Conservation (phyloP, 2,888 invertebrate species). For the Protodeltote pygarga region DNA sequence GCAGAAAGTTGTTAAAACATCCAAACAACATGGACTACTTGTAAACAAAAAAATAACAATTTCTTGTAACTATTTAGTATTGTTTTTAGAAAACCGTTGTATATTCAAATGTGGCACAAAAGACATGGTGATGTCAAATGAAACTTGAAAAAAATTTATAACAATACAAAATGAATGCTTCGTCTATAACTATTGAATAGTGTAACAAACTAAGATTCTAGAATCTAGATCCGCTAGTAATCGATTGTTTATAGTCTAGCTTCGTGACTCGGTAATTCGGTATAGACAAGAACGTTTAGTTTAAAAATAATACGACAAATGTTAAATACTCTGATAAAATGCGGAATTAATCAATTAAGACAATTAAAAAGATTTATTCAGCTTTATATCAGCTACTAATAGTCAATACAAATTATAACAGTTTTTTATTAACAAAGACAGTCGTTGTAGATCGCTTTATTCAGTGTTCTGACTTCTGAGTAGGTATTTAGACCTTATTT, state of each 20-base stretch:
- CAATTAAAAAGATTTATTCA: not conserved
- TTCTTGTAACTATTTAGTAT: constrained; percentile 55
- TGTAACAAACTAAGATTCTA: constrained; percentile 41
- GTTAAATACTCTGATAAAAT: constrained; percentile 1
- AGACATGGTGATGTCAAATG: constrained; percentile 54
- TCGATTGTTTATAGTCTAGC: constrained; percentile 37
- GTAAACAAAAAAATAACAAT: constrained; percentile 55
- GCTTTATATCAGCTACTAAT: too few relatives aligned
- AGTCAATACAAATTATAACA: too few relatives aligned
- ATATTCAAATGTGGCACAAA: constrained; percentile 64
- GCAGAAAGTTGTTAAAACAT: constrained; percentile 62
- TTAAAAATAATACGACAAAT: constrained; percentile 3
- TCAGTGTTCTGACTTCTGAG: too few relatives aligned
- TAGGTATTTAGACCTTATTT: too few relatives aligned
- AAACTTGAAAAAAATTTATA: constrained; percentile 69
- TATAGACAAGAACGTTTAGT: constrained; percentile 14
- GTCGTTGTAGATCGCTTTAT: too few relatives aligned
- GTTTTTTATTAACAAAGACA: too few relatives aligned
- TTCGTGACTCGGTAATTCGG: constrained; percentile 38
- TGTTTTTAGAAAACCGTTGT: constrained; percentile 70
- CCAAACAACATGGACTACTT: constrained; percentile 44
- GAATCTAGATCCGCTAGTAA: constrained; percentile 33
- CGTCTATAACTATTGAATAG: constrained; percentile 27
- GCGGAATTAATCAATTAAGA: constrained; percentile 3
- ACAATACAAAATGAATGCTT: constrained; percentile 59